Evolutionary conservation across 2,797 vertebrate species (phyloP), one percentile per base, ranked within the genome.

Genomic region (Lindbergichthys nudifrons): DNA sequence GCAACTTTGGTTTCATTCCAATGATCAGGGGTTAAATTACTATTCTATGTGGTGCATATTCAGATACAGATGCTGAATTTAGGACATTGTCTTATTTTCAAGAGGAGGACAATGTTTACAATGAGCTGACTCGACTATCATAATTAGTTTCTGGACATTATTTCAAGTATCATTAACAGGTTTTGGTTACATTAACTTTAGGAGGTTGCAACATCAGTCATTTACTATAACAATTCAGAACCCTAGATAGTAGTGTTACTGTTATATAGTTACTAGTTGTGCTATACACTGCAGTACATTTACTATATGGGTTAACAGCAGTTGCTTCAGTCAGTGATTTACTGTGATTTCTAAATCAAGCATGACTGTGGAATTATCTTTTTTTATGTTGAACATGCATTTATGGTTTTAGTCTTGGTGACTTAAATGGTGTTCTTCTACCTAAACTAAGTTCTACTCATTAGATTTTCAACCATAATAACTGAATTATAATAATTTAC

Each of bases 291-390:
- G n/a, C 77, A 67, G 80, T 76, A 75, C 53, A 63, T 66, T 47
- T 2, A 63, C 69, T 47, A 2, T 67, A 68, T 65, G 53, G 50
- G 75, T 84, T 69, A 67, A 72, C 62, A 68, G 61, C 52, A 16
- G 65, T 63, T 69, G 69, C 81, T 90, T 87, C 69, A 66, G 72
- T 89, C 62, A n/a, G 77, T 79, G 67, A 73, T 74, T 87, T 80
- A 81, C 61, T 87, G 74, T 80, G 60, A 86, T 82, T 68, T 84
- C 32, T 32, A 73, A 65, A 75, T 86, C 62, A 75, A 82, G 80
- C 70, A 77, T 85, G 76, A 72, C 62, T 73, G 57, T 81, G 77
- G 73, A 56, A 47, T 10, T 15, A 30, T 32, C 9, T 26, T 36
- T 52, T 73, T 73, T 47, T 47, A 45, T 61, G 68, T 86, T 64